phyloP scores from a whole-genome alignment of 2,888 invertebrate genomes.

The Craniophora ligustri region DNA sequence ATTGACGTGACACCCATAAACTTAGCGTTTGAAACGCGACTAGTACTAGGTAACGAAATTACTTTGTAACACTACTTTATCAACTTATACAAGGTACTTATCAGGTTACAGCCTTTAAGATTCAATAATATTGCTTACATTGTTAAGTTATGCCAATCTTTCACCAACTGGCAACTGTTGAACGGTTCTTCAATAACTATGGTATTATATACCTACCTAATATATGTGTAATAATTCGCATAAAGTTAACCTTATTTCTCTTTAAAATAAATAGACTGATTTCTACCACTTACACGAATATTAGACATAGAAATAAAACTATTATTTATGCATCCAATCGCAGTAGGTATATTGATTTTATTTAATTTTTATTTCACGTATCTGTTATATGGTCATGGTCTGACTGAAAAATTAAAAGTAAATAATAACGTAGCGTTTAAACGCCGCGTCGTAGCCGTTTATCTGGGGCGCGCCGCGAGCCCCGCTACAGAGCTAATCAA shows the following conservation, averaged over 20 bases:
- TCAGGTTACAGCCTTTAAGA: conserved; percentile 5
- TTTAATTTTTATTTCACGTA: too few relatives aligned
- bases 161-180: too few relatives aligned
- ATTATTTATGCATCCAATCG: too few relatives aligned
- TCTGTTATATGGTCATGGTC: neutral
- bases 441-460: conserved; percentile 28
- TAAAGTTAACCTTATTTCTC: too few relatives aligned
- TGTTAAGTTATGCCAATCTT: conserved; percentile 13
- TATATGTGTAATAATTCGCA: too few relatives aligned
- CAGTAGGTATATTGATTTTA: too few relatives aligned
- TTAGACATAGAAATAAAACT: too few relatives aligned
- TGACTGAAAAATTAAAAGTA: neutral
- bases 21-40: conserved; percentile 55
- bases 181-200: too few relatives aligned
- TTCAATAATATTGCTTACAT: conserved; percentile 9
- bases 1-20: conserved; percentile 62
- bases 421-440: conserved; percentile 21
- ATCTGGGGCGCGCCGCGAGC: conserved; percentile 27
- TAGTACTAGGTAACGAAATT: conserved; percentile 17
- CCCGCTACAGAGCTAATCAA: conserved; percentile 54
- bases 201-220: too few relatives aligned
- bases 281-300: too few relatives aligned
- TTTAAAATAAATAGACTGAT: too few relatives aligned
- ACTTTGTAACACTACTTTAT: conserved; percentile 17
- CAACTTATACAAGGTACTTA: conserved; percentile 16